Base-by-base conservation (phyloP, 2,888 invertebrate species). In the Sisyra terminalis region DNA sequence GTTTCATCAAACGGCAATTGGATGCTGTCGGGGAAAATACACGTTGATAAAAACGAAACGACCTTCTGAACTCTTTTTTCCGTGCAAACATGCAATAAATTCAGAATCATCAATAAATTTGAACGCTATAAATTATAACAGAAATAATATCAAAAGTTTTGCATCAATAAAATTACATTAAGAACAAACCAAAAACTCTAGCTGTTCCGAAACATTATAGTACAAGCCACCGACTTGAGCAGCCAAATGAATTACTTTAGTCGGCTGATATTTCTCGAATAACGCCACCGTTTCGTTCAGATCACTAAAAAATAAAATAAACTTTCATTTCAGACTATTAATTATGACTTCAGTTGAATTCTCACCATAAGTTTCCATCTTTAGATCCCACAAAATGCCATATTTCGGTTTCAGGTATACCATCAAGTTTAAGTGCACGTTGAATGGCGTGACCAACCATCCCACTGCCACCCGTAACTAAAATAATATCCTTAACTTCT, bases 211-310 rank as follows among this genome's bases (percentile, higher is more conserved):
- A 82, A 98, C 86, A 58, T 99, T 98, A 57, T 87, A 80, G 58
- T 90, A 99, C 2, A 98, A 68, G 0, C 98, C 98, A 10, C 98
- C 98, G 43, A 99, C 98, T 86, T 90, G 90, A 0, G 98, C 98
- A 3, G 98, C 98, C 55, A 99, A 67, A 61, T 98, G 97, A 48
- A 98, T 83, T 1, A 98, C 93, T 70, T 94, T 88, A 0, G 93
- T 94, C 0, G 97, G 97, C 51, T 73, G 73, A 50, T 86, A 63
- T 55, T 74, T 80, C 18, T 76, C 74, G 66, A 98, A 97, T 38
- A 94, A 57, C 15, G 68, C 67, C 50, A 75, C 73, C 0, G 96
- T 93, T 49, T 76, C 73, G 5, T 65, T 62, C 46, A 71, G 69
- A 58, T 88, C 71, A 50, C 93, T 93, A 55, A 3, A 69, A 62